Percentiles rank a stretch among this genome's conserved stretches.
phyloP scores from a whole-genome alignment of 1,140 invertebrate genomes.

The Streblospio benedicti region DNA sequence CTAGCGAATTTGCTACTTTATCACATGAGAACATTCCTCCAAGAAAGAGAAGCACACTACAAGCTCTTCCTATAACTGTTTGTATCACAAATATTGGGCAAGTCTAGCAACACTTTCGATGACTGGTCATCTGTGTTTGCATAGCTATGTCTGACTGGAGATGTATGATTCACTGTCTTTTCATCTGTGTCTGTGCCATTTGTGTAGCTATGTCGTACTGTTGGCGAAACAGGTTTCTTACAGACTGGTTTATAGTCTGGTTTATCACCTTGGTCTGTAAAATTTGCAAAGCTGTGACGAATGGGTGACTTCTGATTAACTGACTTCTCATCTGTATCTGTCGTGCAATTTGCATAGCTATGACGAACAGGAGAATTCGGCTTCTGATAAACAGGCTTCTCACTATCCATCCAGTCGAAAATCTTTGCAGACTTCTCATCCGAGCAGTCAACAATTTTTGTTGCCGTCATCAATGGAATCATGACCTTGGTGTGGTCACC shows the following conservation, averaged over 20 bases:
- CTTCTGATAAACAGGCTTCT: background rate
- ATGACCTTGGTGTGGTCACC: background rate
- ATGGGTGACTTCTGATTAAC: too few relatives aligned
- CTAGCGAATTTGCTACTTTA: too few relatives aligned
- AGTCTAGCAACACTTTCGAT: background rate
- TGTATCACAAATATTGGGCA: slow-evolving; percentile 10
- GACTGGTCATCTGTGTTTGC: background rate
- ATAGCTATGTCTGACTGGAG: background rate
- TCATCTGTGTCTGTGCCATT: background rate
- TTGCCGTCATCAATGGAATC: too few relatives aligned
- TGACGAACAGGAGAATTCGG: background rate
- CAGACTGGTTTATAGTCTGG: background rate
- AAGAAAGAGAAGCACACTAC: too few relatives aligned
- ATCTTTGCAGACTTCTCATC: background rate
- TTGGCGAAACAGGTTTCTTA: background rate
- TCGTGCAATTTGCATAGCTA: background rate
- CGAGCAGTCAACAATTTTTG: background rate
- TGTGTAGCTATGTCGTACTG: background rate
- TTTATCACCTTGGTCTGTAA: background rate
- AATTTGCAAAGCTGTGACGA: background rate
- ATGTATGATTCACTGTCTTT: background rate
- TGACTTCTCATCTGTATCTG: too few relatives aligned
- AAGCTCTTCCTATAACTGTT: slow-evolving; percentile 10
- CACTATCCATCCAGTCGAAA: background rate
- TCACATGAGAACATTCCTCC: too few relatives aligned